Base-by-base conservation (phyloP, 2,888 invertebrate genomes). In the Serripes groenlandicus region DNA sequence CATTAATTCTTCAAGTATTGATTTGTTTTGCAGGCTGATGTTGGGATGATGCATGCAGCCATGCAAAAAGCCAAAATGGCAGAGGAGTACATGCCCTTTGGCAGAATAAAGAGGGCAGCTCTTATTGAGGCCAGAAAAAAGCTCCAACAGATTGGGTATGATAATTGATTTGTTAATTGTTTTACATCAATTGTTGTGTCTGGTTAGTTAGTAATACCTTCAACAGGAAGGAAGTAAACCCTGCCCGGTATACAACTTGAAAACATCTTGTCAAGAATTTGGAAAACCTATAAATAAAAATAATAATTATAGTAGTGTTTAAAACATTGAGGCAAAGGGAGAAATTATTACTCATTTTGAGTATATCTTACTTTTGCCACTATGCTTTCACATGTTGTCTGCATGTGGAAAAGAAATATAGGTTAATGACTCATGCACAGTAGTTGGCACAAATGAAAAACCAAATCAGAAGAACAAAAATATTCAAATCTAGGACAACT, bases 91-190 rank as follows among this genome's bases (percentile, higher is more conserved):
- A 92, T 95, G 91, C 95, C 95, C 35, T 94, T 95, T 88, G 95
- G 95, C n/a, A 88, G 92, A 52, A 90, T 95, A 26, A 92, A 94
- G 68, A 92, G 93, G 64, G 92, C 93, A n/a, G 90, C 93, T 54
- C 89, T 95, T 5, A 83, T 92, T 21, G 90, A 94, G 83, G 95
- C 95, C 9, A 90, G 92, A 52, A 91, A 92, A 58, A 86, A 95
- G 18, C 87, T 95, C 32, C 88, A 90, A 32, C 89, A 95, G 71
- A 92, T 95, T 37, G 91, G 92, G 94, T 94, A 88, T 85, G 92
- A 49, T 26, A 49, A 26, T n/a, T 23, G 21, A 56, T 32, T 34
- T 30, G 35, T 49, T 3, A 21, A 21, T 49, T 49, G 2, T 21
- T 3, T 49, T 49, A 49, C 3, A 3, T 49, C 21, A 2, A 3